Evolutionary conservation across 2,888 invertebrate genomes (phyloP).

Genomic region (Phania funesta): DNA sequence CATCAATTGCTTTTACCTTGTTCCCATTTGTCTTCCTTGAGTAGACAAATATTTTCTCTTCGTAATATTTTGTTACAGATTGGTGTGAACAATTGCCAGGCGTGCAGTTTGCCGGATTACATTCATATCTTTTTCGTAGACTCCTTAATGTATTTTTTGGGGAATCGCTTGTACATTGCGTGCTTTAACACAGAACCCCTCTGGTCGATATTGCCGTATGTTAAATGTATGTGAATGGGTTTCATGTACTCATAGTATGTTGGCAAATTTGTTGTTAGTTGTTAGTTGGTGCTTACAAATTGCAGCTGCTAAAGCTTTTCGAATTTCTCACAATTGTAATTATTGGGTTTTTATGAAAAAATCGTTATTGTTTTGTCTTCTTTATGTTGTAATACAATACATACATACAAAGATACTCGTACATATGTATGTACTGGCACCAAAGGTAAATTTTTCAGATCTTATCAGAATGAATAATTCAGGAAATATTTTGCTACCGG

Average conservation of each 20-base stretch:
- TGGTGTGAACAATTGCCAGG: slow-evolving; percentile 80
- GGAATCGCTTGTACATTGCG: slow-evolving; percentile 22
- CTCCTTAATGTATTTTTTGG: slow-evolving; percentile 18
- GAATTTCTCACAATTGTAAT: slow-evolving; percentile 57
- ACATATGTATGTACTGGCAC: no score
- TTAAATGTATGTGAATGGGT: not conserved
- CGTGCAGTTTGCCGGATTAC: slow-evolving; percentile 70
- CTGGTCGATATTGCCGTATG: not conserved
- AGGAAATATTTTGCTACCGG: no score
- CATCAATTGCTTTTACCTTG: not conserved
- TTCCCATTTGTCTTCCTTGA: not conserved
- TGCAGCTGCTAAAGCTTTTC: slow-evolving; percentile 55
- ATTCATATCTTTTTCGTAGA: not conserved
- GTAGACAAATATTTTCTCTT: not conserved
- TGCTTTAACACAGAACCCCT: slow-evolving; percentile 27
- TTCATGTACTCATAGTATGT: not conserved
- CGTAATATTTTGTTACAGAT: slow-evolving; percentile 39
- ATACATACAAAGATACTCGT: no score
- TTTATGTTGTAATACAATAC: no score
- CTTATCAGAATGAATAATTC: no score
- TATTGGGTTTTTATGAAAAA: slow-evolving; percentile 50
- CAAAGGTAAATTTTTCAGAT: no score
- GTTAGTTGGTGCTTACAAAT: slow-evolving; percentile 25
- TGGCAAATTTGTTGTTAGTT: slow-evolving; percentile 20
- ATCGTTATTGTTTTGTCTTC: slow-evolving; percentile 22